These are phyloP conservation scores for Trematocara stigmaticum DNA, from an alignment of 2,113 vertebrate genomes.

Conservation along the genomic window DNA sequence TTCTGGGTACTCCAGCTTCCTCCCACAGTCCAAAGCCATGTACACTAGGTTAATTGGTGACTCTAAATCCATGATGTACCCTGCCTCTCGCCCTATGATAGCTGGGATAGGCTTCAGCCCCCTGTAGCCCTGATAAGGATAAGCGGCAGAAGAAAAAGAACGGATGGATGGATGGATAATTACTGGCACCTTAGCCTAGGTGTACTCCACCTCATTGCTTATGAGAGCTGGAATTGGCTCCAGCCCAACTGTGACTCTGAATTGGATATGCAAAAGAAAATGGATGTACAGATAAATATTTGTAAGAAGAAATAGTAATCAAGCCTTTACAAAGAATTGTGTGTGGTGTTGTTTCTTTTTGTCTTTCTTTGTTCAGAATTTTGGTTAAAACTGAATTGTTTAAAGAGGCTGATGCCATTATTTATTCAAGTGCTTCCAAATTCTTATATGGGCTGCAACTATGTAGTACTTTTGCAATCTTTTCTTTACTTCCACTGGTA, in stretches of 20 bases:
- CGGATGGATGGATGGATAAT: neutral
- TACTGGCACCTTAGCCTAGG: neutral
- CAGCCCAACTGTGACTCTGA: neutral
- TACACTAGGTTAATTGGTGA: neutral
- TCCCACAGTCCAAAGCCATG: neutral
- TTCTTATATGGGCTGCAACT: neutral
- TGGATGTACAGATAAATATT: neutral
- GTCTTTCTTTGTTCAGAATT: neutral
- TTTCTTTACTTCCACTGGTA: neutral
- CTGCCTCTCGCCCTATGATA: neutral
- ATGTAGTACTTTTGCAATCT: neutral
- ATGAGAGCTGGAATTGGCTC: neutral
- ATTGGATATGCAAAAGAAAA: neutral
- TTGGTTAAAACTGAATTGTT: neutral
- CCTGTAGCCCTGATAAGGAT: too few species aligned
- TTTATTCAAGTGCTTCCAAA: neutral
- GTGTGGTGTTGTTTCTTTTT: neutral
- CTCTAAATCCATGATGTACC: neutral
- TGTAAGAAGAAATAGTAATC: neutral
- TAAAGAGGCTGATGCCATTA: neutral
- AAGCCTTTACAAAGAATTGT: neutral
- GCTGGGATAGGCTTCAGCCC: neutral
- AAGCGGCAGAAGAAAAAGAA: too few species aligned
- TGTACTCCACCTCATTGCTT: neutral
- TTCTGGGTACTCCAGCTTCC: neutral